Evolutionary conservation across 2,797 vertebrate genomes (phyloP).

Genomic region (Hipposideros larvatus): DNA sequence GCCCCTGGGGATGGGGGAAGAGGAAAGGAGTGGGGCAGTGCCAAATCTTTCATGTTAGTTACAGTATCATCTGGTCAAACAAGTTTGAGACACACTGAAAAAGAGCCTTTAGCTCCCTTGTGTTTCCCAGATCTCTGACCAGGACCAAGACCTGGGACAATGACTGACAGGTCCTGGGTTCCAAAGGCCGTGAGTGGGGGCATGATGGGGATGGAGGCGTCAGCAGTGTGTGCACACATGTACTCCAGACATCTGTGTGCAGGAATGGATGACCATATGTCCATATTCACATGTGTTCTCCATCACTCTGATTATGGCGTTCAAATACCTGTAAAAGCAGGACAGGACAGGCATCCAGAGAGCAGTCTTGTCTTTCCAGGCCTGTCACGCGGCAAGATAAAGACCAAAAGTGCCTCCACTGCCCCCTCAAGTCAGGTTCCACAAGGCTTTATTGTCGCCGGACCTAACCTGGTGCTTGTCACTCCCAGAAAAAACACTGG

Average conservation of each 20-base stretch:
- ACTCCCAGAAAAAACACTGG: background rate
- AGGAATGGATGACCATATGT: background rate
- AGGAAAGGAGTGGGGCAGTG: background rate
- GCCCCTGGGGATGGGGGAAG: background rate
- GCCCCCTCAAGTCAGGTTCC: conserved; percentile 26
- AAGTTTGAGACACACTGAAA: background rate
- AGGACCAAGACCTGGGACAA: background rate
- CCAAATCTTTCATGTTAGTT: background rate
- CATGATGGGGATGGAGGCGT: background rate
- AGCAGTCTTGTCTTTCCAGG: background rate
- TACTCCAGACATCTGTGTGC: background rate
- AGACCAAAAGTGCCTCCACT: background rate
- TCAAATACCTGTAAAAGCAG: background rate
- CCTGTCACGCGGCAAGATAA: background rate
- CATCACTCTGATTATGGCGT: conserved; percentile 3
- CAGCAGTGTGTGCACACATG: background rate
- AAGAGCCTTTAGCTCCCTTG: background rate
- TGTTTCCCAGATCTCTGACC: background rate
- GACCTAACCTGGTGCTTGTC: background rate
- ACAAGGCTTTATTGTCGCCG: conserved; percentile 66
- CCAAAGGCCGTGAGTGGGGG: background rate
- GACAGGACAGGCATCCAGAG: background rate
- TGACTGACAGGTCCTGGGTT: background rate
- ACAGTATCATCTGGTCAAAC: background rate
- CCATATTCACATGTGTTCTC: background rate